A percentile compares a stretch with the other conserved stretches of the same genome.
These are phyloP conservation scores for Keiferia lycopersicella DNA, from an alignment of 2,888 invertebrate genomes.

Conservation along the genomic window DNA sequence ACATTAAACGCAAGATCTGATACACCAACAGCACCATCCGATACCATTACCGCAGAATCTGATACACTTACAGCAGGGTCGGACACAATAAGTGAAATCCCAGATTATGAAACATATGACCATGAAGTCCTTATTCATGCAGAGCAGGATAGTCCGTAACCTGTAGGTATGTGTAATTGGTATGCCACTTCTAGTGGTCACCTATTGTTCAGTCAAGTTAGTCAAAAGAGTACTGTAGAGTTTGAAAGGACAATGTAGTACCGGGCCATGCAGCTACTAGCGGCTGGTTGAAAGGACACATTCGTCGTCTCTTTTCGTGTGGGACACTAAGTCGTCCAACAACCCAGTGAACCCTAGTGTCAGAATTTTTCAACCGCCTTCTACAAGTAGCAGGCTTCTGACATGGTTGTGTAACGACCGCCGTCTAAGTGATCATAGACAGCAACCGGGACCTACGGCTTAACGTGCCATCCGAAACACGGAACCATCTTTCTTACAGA, in stretches of 20 bases:
- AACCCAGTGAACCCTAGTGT: too few species aligned
- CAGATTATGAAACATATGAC: too few species aligned
- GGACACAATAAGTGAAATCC: background rate
- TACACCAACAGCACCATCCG: background rate
- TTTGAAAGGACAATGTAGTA: background rate
- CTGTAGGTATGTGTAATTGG: background rate
- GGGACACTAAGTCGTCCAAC: too few species aligned
- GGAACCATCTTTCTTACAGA: too few species aligned
- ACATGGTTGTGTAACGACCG: too few species aligned
- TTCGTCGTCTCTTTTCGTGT: too few species aligned
- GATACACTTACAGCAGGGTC: conserved; percentile 13
- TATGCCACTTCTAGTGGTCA: background rate
- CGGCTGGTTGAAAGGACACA: background rate
- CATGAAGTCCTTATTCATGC: conserved; percentile 9
- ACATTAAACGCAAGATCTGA: background rate
- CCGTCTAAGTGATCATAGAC: too few species aligned
- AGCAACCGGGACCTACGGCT: too few species aligned
- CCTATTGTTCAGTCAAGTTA: background rate
- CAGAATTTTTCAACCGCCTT: too few species aligned
- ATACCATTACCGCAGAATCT: conserved; percentile 11
- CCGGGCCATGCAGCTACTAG: background rate
- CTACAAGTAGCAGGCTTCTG: too few species aligned
- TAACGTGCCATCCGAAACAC: too few species aligned
- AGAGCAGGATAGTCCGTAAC: conserved; percentile 10
- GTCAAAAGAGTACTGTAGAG: too few species aligned